Percentiles rank a stretch among this genome's conserved stretches.
Conservation (phyloP, 2,888 invertebrate genomes). For the Fragum whitleyi region DNA sequence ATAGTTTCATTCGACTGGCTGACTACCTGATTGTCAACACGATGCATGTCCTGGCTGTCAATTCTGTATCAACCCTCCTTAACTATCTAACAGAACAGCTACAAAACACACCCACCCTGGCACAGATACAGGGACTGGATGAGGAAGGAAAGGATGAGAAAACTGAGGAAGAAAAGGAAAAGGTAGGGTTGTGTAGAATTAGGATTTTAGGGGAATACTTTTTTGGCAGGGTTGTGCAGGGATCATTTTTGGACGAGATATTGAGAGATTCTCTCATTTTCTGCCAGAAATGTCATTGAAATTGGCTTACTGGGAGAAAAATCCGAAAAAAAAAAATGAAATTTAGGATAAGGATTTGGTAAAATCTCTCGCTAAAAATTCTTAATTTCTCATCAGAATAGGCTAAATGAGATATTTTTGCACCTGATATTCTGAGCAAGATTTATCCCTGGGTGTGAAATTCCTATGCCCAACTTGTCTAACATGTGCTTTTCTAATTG, state of each 20-base stretch:
- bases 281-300: no score
- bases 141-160: constrained; percentile 69
- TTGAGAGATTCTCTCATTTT: no score
- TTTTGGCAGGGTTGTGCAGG: not conserved
- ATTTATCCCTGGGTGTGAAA: no score
- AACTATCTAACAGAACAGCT: constrained; percentile 85
- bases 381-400: no score
- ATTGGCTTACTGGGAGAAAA: no score
- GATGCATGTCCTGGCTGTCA: constrained; percentile 85
- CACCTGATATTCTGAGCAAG: no score
- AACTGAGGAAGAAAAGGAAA: constrained; percentile 57
- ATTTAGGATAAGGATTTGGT: no score
- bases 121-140: constrained; percentile 81
- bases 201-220: not conserved
- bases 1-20: constrained; percentile 85
- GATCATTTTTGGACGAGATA: no score
- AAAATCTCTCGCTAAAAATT: no score
- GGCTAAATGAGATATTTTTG: no score
- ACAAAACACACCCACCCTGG: constrained; percentile 83
- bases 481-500: no score
- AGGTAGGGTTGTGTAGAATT: constrained; percentile 37
- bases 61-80: constrained; percentile 85
- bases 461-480: no score
- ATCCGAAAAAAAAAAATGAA: not conserved
- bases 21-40: constrained; percentile 86